Percentiles rank a stretch among this genome's conserved stretches.
These are phyloP conservation scores for Sinodicranocentrus sp. DNA, from an alignment of 2,888 invertebrate genomes.

Conservation along the genomic window DNA sequence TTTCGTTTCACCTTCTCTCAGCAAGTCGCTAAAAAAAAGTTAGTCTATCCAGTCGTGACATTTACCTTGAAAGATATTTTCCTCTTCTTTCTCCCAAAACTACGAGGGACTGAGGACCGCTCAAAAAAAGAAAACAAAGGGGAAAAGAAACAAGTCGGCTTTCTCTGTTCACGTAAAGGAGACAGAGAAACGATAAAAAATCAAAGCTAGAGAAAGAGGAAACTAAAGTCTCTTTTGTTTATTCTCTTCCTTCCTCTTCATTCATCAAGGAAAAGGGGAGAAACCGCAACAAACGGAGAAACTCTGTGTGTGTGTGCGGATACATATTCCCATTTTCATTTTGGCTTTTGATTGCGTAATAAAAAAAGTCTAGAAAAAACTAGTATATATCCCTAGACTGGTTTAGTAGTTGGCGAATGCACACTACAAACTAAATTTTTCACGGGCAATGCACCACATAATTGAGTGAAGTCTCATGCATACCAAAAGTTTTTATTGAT, in stretches of 20 bases:
- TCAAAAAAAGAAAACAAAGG: slow-evolving; percentile 20
- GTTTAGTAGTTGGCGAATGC: background rate
- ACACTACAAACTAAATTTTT: too few relatives aligned
- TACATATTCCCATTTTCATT: slow-evolving; percentile 35
- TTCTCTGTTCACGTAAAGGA: background rate
- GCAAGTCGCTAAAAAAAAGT: background rate
- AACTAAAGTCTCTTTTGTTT: slow-evolving; percentile 17
- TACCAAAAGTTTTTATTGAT: slow-evolving; percentile 38
- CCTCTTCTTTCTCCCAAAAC: too few relatives aligned
- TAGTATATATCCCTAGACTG: background rate
- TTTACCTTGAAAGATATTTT: slow-evolving; percentile 65
- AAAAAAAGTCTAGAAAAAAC: slow-evolving; percentile 21
- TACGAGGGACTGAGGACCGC: slow-evolving; percentile 14
- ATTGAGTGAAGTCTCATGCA: background rate
- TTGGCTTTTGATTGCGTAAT: slow-evolving; percentile 47
- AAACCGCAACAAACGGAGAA: slow-evolving; percentile 18
- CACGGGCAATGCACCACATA: slow-evolving; percentile 41
- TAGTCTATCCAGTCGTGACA: slow-evolving; percentile 19
- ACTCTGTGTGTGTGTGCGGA: background rate
- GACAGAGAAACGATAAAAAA: slow-evolving; percentile 12
- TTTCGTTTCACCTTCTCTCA: background rate
- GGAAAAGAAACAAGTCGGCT: slow-evolving; percentile 1
- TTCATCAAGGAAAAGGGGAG: slow-evolving; percentile 26
- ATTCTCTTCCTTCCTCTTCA: slow-evolving; percentile 6
- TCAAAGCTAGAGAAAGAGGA: background rate